Conservation (phyloP, 2,797 vertebrate genomes). For the Falco novaeseelandiae region DNA sequence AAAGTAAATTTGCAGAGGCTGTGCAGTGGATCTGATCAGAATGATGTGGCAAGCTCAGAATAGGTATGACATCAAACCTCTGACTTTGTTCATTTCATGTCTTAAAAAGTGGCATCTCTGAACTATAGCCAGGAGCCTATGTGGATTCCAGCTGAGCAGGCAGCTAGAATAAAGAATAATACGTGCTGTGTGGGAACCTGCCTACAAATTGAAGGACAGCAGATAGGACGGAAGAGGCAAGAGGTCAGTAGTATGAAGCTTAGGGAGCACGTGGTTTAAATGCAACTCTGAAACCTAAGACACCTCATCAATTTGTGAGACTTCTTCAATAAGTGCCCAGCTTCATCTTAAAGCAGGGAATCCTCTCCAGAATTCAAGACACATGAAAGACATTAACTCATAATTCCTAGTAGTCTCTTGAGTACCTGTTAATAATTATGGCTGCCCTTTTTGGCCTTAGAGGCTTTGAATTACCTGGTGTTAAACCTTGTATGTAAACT, state of each 20-base stretch:
- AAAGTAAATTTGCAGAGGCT: neutral
- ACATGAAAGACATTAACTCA: conserved; percentile 51
- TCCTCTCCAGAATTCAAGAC: conserved; percentile 17
- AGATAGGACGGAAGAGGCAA: neutral
- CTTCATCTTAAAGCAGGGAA: neutral
- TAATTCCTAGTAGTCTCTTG: conserved; percentile 26
- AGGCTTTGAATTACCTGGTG: conserved; percentile 31
- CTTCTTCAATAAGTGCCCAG: conserved; percentile 1
- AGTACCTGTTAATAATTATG: conserved; percentile 49
- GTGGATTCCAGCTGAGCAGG: neutral
- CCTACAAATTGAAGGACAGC: neutral
- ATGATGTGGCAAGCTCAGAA: neutral
- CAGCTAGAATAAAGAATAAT: neutral
- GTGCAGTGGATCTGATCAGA: neutral
- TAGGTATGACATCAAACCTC: neutral
- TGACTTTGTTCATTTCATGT: neutral
- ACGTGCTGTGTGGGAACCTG: neutral
- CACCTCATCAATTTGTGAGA: neutral
- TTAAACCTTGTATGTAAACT: neutral
- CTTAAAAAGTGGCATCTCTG: neutral
- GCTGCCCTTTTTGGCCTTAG: conserved; percentile 20
- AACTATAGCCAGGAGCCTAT: neutral
- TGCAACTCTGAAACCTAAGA: conserved; percentile 10
- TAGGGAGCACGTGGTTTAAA: conserved; percentile 18
- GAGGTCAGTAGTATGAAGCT: neutral